phyloP scores from a whole-genome alignment of 2,797 vertebrate species.

The Eupleurogrammus muticus region DNA sequence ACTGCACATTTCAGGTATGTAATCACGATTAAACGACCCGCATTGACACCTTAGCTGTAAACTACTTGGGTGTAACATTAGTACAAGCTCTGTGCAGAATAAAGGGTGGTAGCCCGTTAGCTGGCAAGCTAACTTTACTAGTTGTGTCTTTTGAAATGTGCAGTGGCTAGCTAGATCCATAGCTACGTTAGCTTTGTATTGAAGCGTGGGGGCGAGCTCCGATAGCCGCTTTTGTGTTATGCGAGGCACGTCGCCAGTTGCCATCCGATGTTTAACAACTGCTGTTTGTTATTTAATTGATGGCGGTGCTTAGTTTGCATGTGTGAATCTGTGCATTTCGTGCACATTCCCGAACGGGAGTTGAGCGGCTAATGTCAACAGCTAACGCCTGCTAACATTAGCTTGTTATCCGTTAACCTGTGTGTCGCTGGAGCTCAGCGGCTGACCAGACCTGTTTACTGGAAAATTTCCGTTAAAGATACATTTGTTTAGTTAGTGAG shows the following conservation, averaged over 20 bases:
- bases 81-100: constrained; percentile 2
- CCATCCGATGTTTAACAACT: background rate
- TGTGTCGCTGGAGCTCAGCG: constrained; percentile 24
- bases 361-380: constrained; percentile 68
- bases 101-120: constrained; percentile 54
- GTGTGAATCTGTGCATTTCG: background rate
- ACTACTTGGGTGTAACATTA: background rate
- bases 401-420: constrained; percentile 46
- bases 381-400: constrained; percentile 64
- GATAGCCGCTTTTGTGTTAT: constrained; percentile 1
- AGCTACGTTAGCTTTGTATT: constrained; percentile 58
- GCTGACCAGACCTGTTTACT: constrained; percentile 7
- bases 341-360: constrained; percentile 37
- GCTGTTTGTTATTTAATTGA: rapidly evolving
- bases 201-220: constrained; percentile 25
- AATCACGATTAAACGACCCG: background rate
- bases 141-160: constrained; percentile 42
- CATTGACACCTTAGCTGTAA: background rate
- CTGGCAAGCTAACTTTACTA: constrained; percentile 69
- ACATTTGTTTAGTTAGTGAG: too few relatives aligned
- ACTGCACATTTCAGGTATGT: constrained; percentile 58
- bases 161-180: constrained; percentile 55
- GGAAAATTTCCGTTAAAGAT: background rate
- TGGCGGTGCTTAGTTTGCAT: background rate
- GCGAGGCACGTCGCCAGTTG: constrained; percentile 27